A percentile compares a stretch with the other conserved stretches of the same genome.
Conservation (phyloP, 1,140 invertebrate species). For the Augochlora pura region DNA sequence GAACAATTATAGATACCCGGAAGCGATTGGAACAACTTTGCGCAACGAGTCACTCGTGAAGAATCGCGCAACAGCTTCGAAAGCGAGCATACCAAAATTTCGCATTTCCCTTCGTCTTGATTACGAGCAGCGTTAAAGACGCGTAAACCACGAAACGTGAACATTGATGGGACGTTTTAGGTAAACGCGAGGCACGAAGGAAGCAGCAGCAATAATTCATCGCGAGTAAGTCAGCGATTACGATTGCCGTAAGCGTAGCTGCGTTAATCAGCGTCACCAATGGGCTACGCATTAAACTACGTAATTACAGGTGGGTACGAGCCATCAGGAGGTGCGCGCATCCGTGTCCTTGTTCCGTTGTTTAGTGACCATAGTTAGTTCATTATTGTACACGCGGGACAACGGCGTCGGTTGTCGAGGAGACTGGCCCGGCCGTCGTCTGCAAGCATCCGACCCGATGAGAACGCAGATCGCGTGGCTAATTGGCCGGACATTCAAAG, state of each 20-base stretch:
- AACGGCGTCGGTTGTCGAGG: conserved; percentile 15
- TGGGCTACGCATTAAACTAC: conserved; percentile 30
- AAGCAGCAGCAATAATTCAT: neutral
- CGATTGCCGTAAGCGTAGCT: conserved; percentile 17
- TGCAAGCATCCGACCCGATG: conserved; percentile 17
- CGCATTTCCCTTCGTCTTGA: no score
- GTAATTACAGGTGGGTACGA: conserved; percentile 19
- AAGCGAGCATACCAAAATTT: no score
- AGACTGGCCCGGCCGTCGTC: conserved; percentile 1
- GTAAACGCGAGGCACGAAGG: no score
- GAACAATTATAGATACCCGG: no score
- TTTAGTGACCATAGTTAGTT: conserved; percentile 67
- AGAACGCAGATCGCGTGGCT: conserved; percentile 65
- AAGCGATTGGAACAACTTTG: no score
- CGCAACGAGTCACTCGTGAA: no score
- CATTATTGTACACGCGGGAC: conserved; percentile 70
- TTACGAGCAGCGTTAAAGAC: no score
- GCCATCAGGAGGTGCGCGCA: neutral
- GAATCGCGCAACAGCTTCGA: no score
- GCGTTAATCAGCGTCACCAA: conserved; percentile 54
- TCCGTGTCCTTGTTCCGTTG: conserved; percentile 46
- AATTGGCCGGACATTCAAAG: conserved; percentile 59
- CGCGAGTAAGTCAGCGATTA: conserved; percentile 8
- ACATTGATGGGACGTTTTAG: no score
- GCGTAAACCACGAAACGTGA: no score